phyloP scores from a whole-genome alignment of 2,113 vertebrate species.

The Rhombomys opimus region DNA sequence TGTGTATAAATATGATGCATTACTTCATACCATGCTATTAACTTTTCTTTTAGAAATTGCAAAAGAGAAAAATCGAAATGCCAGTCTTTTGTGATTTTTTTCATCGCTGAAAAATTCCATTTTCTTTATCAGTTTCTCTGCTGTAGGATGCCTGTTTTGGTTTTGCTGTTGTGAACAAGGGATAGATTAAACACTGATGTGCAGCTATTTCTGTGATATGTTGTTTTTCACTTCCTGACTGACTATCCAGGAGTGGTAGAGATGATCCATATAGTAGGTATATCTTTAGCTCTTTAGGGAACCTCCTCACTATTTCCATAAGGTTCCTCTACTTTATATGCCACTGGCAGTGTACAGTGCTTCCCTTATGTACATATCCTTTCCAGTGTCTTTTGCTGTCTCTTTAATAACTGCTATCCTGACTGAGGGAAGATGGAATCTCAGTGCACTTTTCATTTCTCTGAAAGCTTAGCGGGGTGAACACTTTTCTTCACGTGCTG shows the following conservation, averaged over 20 bases:
- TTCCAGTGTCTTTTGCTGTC: not conserved
- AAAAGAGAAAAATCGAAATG: constrained; percentile 31
- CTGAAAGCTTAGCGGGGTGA: not conserved
- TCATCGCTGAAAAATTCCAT: not conserved
- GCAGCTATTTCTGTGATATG: not conserved
- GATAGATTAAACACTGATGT: not conserved
- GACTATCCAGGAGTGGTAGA: not conserved
- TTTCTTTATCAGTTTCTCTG: not conserved
- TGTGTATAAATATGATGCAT: not conserved
- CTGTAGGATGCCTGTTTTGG: not conserved
- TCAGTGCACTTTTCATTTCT: not conserved
- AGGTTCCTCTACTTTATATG: not conserved
- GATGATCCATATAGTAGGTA: not conserved
- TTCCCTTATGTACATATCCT: not conserved
- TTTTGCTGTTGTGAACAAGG: not conserved
- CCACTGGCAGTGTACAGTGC: too few species aligned
- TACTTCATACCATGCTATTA: constrained; percentile 14
- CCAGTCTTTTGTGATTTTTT: constrained; percentile 33
- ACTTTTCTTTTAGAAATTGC: constrained; percentile 26
- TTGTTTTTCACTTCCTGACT: not conserved
- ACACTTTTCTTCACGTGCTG: not conserved
- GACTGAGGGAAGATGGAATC: not conserved
- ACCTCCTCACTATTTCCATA: not conserved
- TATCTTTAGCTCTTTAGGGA: not conserved
- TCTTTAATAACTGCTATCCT: not conserved